phyloP scores from a whole-genome alignment of 2,888 invertebrate species.

The Pimpla rufipes region DNA sequence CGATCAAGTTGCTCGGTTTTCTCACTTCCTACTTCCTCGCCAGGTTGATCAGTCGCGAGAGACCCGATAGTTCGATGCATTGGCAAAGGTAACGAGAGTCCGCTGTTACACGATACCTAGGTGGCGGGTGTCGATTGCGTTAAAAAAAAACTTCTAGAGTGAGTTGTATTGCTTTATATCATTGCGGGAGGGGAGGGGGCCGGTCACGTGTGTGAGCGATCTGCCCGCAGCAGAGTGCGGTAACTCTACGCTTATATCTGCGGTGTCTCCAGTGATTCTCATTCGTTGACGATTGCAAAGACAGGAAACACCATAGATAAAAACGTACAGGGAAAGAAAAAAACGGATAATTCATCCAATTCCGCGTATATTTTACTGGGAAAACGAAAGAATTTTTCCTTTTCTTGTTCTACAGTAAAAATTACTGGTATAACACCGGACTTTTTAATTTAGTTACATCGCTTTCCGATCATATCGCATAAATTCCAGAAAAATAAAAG shows the following conservation, averaged over 20 bases:
- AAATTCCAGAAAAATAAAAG: too few relatives aligned
- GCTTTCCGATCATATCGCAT: too few relatives aligned
- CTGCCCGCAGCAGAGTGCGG: slow-evolving; percentile 24
- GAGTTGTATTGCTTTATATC: slow-evolving; percentile 11
- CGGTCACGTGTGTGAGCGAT: slow-evolving; percentile 14
- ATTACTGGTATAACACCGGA: too few relatives aligned
- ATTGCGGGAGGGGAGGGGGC: not conserved
- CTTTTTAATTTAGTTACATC: too few relatives aligned
- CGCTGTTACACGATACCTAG: slow-evolving; percentile 53
- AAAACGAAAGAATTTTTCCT: too few relatives aligned
- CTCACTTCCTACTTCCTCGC: slow-evolving; percentile 42
- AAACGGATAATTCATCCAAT: too few relatives aligned
- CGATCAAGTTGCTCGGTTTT: slow-evolving; percentile 37
- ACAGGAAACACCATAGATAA: not conserved
- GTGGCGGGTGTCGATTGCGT: slow-evolving; percentile 57
- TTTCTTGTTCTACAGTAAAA: too few relatives aligned
- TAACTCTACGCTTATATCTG: slow-evolving; percentile 19
- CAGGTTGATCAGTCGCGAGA: not conserved
- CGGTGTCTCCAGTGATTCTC: slow-evolving; percentile 52
- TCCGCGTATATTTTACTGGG: too few relatives aligned
- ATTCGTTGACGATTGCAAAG: slow-evolving; percentile 14
- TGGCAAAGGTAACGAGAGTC: slow-evolving; percentile 3
- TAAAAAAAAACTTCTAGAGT: slow-evolving; percentile 20
- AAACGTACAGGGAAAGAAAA: too few relatives aligned
- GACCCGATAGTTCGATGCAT: not conserved